phyloP scores from a whole-genome alignment of 2,888 invertebrate species.

The Drosophila borborema region DNA sequence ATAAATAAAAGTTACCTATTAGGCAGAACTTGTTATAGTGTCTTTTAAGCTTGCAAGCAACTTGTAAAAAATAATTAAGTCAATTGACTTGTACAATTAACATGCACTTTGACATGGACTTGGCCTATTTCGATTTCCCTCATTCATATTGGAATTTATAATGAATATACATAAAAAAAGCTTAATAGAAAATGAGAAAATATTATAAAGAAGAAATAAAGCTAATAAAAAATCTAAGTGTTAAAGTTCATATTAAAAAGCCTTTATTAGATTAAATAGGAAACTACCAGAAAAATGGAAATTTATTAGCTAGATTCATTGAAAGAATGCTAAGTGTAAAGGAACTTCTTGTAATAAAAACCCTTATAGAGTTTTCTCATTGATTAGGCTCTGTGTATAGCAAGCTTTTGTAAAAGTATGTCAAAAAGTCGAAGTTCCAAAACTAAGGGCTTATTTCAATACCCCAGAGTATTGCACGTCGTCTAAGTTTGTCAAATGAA shows the following conservation, averaged over 20 bases:
- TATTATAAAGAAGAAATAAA: too few species aligned
- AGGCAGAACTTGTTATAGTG: too few species aligned
- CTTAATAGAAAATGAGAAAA: too few species aligned
- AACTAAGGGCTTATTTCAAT: neutral
- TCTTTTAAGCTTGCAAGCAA: too few species aligned
- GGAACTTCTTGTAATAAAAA: neutral
- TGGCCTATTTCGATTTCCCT: too few species aligned
- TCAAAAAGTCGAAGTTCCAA: neutral
- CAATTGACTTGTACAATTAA: too few species aligned
- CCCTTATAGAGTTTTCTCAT: neutral
- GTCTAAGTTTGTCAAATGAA: constrained; percentile 17
- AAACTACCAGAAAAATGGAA: neutral
- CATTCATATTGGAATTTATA: neutral
- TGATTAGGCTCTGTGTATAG: neutral
- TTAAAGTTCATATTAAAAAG: neutral
- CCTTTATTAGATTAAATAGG: too few species aligned
- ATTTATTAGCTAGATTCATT: neutral
- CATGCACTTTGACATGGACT: too few species aligned
- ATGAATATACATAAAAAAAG: neutral
- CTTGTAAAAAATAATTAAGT: too few species aligned
- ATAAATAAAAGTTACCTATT: neutral
- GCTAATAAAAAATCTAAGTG: too few species aligned
- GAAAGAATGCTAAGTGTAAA: neutral
- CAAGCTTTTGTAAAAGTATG: neutral
- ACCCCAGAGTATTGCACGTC: neutral